Percentiles rank a stretch among this genome's conserved stretches.
Evolutionary conservation across 2,113 vertebrate genomes (phyloP).

Genomic region (Eleginops maclovinus): DNA sequence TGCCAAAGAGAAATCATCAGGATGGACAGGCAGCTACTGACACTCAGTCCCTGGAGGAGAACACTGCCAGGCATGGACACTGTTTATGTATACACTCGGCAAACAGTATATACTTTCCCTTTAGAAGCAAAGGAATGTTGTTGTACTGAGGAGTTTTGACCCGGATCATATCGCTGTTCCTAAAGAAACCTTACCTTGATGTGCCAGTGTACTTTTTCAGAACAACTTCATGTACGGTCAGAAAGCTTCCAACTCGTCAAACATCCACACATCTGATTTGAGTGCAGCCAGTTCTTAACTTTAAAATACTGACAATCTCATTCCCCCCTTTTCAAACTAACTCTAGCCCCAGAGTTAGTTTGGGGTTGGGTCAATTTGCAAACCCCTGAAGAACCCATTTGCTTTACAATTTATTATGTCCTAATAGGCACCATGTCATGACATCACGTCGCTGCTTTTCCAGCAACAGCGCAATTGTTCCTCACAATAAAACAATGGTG

Average conservation of each 20-base stretch:
- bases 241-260: neutral
- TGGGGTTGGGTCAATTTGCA: too few relatives aligned
- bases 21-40: conserved; percentile 45
- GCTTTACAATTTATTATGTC: too few relatives aligned
- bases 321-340: too few relatives aligned
- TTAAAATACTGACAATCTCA: neutral
- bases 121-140: neutral
- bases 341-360: too few relatives aligned
- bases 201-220: neutral
- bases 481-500: too few relatives aligned
- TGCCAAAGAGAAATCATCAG: conserved; percentile 48
- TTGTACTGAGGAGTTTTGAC: neutral
- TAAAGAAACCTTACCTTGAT: neutral
- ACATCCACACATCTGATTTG: neutral
- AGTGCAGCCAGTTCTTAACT: neutral
- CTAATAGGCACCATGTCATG: too few relatives aligned
- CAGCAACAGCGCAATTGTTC: too few relatives aligned
- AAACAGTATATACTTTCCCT: conserved; percentile 34
- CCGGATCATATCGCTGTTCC: neutral
- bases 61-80: conserved; percentile 21
- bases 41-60: conserved; percentile 47
- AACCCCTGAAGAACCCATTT: too few relatives aligned
- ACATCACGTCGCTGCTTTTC: too few relatives aligned
- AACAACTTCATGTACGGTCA: neutral
- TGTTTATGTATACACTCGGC: conserved; percentile 45